Evolutionary conservation across 1,140 invertebrate species (phyloP).

Genomic region (Drosophila ohnishii): DNA sequence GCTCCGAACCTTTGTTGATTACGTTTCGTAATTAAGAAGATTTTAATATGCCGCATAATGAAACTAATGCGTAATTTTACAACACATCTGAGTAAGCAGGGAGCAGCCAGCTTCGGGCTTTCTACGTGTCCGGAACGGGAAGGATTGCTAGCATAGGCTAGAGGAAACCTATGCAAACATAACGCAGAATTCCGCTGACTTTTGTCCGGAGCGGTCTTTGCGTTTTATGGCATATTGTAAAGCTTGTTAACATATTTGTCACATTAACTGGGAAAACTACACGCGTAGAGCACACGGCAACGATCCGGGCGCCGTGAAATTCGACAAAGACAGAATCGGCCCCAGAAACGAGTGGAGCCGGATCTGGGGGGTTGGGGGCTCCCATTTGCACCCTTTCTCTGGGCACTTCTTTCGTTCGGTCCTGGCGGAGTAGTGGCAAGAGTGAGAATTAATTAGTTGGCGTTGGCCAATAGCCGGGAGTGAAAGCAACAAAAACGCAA

Average conservation of each 20-base stretch:
- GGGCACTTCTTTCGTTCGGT: not conserved
- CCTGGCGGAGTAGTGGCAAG: conserved; percentile 15
- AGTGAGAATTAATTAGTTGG: conserved; percentile 66
- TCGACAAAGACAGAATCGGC: not conserved
- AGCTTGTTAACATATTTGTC: conserved; percentile 75
- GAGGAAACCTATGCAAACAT: conserved; percentile 68
- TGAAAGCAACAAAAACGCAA: conserved; percentile 5
- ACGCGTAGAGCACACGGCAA: conserved; percentile 17
- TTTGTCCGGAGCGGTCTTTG: conserved; percentile 44
- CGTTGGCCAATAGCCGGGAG: conserved; percentile 15
- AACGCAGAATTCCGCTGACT: conserved; percentile 67
- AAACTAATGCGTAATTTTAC: conserved; percentile 80
- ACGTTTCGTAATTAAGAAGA: conserved; percentile 75
- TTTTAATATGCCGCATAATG: conserved; percentile 79
- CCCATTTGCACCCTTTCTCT: conserved; percentile 1
- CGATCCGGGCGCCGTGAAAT: conserved; percentile 1
- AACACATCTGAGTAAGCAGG: conserved; percentile 74
- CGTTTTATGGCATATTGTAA: conserved; percentile 73
- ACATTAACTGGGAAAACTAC: conserved; percentile 69
- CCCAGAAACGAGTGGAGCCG: too few relatives aligned
- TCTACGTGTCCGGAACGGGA: conserved; percentile 9
- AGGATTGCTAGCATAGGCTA: conserved; percentile 2
- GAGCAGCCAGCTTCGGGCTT: conserved; percentile 9
- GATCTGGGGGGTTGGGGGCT: not conserved
- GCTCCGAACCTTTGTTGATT: conserved; percentile 65